Conservation (phyloP, 1,140 invertebrate genomes). For the Brachionus calyciflorus region DNA sequence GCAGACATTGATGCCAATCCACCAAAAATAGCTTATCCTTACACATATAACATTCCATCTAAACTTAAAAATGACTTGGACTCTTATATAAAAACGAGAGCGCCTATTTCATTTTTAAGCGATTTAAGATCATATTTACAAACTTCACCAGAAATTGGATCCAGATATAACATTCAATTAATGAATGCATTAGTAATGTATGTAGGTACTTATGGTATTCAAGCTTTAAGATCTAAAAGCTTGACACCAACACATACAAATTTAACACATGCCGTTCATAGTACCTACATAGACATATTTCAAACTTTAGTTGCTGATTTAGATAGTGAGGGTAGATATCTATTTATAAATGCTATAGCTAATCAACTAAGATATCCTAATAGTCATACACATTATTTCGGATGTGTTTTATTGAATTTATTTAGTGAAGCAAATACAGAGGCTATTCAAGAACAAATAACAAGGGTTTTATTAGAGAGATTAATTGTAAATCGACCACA, state of each 20-base stretch:
- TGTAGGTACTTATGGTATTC: conserved; percentile 62
- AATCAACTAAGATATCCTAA: conserved; percentile 98
- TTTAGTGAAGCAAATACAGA: conserved; percentile 97
- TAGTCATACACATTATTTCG: conserved; percentile 99
- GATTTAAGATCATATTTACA: conserved; percentile 68
- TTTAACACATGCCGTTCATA: conserved; percentile 90
- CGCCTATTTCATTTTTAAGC: conserved; percentile 89
- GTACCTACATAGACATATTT: conserved; percentile 98
- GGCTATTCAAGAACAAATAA: conserved; percentile 80
- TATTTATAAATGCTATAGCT: conserved; percentile 95
- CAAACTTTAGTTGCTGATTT: conserved; percentile 95
- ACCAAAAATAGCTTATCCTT: conserved; percentile 82
- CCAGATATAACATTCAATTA: conserved; percentile 38
- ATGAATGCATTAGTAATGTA: conserved; percentile 43
- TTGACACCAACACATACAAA: conserved; percentile 71
- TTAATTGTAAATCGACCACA: conserved; percentile 96
- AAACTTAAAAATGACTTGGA: conserved; percentile 90
- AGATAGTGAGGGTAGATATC: conserved; percentile 87
- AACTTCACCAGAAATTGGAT: conserved; percentile 9
- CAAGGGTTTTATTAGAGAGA: conserved; percentile 85
- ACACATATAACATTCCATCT: conserved; percentile 76
- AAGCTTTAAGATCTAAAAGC: conserved; percentile 68
- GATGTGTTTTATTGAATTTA: conserved; percentile 88
- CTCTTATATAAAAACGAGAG: conserved; percentile 86
- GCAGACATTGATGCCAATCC: conserved; percentile 77